phyloP scores from a whole-genome alignment of 2,113 vertebrate species.

The Chamaetylas fuelleborni region DNA sequence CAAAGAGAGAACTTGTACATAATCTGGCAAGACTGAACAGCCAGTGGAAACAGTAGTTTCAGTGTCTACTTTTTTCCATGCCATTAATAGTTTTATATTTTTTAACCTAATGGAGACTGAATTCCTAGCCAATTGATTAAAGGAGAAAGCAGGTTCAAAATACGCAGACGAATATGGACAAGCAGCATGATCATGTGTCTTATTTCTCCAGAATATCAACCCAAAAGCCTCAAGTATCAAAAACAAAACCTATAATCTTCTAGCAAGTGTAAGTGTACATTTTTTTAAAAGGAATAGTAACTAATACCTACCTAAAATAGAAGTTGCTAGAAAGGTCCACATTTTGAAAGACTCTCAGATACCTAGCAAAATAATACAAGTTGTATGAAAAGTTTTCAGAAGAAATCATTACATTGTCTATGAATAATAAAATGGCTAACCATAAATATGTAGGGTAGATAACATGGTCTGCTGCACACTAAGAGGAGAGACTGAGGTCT shows the following conservation, averaged over 20 bases:
- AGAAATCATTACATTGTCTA: not conserved
- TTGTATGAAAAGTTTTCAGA: not conserved
- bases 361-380: slow-evolving; percentile 74
- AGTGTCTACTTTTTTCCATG: not conserved
- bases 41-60: not conserved
- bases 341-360: slow-evolving; percentile 96
- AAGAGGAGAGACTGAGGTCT: not conserved
- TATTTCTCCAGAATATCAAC: not conserved
- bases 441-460: not conserved
- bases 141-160: not conserved
- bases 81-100: not conserved
- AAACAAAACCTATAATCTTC: not conserved
- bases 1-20: not conserved
- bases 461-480: not conserved
- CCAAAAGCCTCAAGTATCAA: not conserved
- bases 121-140: not conserved
- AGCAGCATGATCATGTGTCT: not conserved
- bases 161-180: not conserved
- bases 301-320: slow-evolving; percentile 89
- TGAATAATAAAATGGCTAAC: not conserved
- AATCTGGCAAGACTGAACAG: not conserved
- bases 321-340: slow-evolving; percentile 98
- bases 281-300: not conserved
- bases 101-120: not conserved
- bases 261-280: not conserved